phyloP scores from a whole-genome alignment of 23 tunicate species.

The Trididemnum nubilum region DNA sequence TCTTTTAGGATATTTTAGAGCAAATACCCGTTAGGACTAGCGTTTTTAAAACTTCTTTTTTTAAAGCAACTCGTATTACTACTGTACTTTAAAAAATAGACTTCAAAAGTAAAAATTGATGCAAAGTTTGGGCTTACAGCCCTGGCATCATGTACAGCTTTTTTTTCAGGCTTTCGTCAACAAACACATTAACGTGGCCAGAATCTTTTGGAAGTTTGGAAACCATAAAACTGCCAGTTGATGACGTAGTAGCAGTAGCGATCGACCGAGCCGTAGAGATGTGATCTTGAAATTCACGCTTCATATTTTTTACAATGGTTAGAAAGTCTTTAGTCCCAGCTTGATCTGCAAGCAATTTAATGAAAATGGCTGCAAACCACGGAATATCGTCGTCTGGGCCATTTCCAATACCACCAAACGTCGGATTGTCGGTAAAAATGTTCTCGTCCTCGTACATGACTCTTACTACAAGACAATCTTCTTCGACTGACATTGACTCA shows the following conservation, averaged over 20 bases:
- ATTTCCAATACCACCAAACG: slow-evolving; percentile 65
- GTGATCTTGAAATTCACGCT: slow-evolving; percentile 37
- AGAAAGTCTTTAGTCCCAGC: slow-evolving; percentile 64
- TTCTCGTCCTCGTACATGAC: slow-evolving; percentile 70
- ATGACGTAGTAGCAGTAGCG: slow-evolving; percentile 20
- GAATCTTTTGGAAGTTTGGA: background rate
- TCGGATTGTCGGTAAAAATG: slow-evolving; percentile 55
- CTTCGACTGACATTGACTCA: slow-evolving; percentile 46
- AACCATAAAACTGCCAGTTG: background rate
- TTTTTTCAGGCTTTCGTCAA: slow-evolving; percentile 59
- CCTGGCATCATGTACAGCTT: slow-evolving; percentile 79
- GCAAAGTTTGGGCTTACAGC: no score
- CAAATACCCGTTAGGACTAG: no score
- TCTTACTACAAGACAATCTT: slow-evolving; percentile 60
- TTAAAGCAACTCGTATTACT: no score
- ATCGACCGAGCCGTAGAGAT: slow-evolving; percentile 29
- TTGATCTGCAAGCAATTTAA: slow-evolving; percentile 53
- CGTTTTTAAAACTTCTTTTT: no score
- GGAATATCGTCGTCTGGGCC: slow-evolving; percentile 44
- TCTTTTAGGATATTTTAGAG: no score
- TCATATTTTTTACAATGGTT: slow-evolving; percentile 45
- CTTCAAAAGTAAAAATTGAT: no score
- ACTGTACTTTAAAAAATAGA: no score
- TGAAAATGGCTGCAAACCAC: slow-evolving; percentile 61
- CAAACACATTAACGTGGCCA: slow-evolving; percentile 54